Percentiles rank a stretch among this genome's conserved stretches.
Conservation (phyloP, 2,888 invertebrate species). For the Antheraea yamamai region DNA sequence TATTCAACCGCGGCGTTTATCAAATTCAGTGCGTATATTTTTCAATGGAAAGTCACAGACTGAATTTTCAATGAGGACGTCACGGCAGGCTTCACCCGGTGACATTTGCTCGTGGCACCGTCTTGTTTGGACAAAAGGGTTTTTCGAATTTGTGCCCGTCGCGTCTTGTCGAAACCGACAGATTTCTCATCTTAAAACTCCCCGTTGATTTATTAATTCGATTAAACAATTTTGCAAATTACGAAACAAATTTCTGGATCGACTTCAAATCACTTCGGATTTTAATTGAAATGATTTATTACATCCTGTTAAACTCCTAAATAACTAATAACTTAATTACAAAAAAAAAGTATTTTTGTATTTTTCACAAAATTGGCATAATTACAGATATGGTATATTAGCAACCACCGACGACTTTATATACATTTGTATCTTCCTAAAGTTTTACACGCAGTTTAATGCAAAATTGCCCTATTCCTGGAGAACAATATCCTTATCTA, state of each 20-base stretch:
- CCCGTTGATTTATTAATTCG: constrained; percentile 53
- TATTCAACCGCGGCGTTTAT: constrained; percentile 30
- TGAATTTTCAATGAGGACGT: constrained; percentile 73
- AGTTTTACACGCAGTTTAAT: too few relatives aligned
- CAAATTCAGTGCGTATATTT: constrained; percentile 41
- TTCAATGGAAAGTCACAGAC: constrained; percentile 40
- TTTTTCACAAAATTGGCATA: too few relatives aligned
- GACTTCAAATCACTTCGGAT: constrained; percentile 29
- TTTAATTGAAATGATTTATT: constrained; percentile 11
- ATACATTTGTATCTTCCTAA: too few relatives aligned
- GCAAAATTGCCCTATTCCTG: too few relatives aligned
- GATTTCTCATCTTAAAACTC: constrained; percentile 45
- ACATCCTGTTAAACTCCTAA: not conserved
- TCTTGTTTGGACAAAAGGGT: constrained; percentile 75
- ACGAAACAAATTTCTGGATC: constrained; percentile 59
- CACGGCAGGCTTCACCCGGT: constrained; percentile 67
- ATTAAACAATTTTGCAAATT: constrained; percentile 53
- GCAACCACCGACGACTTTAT: too few relatives aligned
- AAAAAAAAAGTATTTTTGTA: too few relatives aligned
- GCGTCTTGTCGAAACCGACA: constrained; percentile 39
- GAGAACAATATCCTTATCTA: too few relatives aligned
- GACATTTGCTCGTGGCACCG: constrained; percentile 69
- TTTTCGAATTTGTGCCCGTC: constrained; percentile 51
- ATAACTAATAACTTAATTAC: too few relatives aligned
- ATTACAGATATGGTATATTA: too few relatives aligned